These are phyloP conservation scores for Parazoanthus atlanticus DNA, from an alignment of 92 coral and sea anemone species.

Conservation along the genomic window DNA sequence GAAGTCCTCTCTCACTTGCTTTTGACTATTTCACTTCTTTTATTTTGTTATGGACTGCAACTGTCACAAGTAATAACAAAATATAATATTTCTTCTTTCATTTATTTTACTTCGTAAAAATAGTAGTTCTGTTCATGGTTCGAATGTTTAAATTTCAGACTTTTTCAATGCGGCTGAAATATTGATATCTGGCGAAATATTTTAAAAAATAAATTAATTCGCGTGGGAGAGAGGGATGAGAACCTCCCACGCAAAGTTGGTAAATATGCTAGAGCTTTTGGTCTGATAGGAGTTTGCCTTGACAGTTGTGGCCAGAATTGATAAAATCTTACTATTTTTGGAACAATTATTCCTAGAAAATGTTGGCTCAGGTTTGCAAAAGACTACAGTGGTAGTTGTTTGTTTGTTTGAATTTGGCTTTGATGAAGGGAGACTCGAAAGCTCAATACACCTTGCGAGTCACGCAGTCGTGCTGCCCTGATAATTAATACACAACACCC, in stretches of 20 bases:
- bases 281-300: conserved; percentile 36
- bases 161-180: conserved; percentile 2
- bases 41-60: neutral
- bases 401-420: conserved; percentile 6
- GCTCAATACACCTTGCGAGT: conserved; percentile 9
- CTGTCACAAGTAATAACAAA: neutral
- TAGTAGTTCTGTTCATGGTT: neutral
- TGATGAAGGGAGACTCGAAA: neutral
- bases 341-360: conserved; percentile 4
- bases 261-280: conserved; percentile 39
- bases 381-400: neutral
- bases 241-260: conserved; percentile 44
- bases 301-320: conserved; percentile 14
- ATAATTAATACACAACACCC: conserved; percentile 45
- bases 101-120: neutral
- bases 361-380: conserved; percentile 17
- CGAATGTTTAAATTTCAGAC: neutral
- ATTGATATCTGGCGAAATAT: conserved; percentile 23
- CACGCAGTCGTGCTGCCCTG: conserved; percentile 30
- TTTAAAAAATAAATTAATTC: conserved; percentile 41
- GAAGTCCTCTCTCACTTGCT: conserved; percentile 1
- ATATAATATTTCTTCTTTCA: neutral
- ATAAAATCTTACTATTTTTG: conserved; percentile 18
- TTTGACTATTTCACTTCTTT: conserved; percentile 25
- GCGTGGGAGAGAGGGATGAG: conserved; percentile 39